Conservation (phyloP, 1,140 invertebrate genomes). For the Drosophila ercepeae region DNA sequence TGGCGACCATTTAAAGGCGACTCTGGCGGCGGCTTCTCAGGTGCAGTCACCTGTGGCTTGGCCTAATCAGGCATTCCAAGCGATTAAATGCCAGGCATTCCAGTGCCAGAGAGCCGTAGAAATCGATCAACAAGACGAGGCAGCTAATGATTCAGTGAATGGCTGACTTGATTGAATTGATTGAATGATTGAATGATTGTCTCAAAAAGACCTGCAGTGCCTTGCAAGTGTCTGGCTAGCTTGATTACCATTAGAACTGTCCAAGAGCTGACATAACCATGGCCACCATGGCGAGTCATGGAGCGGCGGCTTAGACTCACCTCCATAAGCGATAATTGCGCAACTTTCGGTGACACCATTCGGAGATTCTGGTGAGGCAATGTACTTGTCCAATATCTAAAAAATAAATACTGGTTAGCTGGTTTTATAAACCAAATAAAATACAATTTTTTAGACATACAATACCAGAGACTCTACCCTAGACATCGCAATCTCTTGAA, state of each 20-base stretch:
- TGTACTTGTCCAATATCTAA: background rate
- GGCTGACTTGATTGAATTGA: conserved; percentile 18
- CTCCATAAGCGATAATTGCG: conserved; percentile 11
- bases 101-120: conserved; percentile 5
- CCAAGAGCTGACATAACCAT: conserved; percentile 35
- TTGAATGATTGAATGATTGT: conserved; percentile 14
- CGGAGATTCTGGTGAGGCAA: conserved; percentile 9
- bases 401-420: background rate
- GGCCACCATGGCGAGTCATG: background rate
- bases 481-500: background rate
- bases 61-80: conserved; percentile 19
- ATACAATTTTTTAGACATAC: background rate
- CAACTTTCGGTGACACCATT: background rate
- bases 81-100: conserved; percentile 12
- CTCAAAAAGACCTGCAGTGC: background rate
- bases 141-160: background rate
- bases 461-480: background rate
- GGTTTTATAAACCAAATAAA: background rate
- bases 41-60: conserved; percentile 31
- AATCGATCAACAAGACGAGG: background rate
- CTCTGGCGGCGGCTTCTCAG: background rate
- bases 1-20: background rate
- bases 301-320: conserved; percentile 1
- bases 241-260: conserved; percentile 28
- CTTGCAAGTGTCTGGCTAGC: conserved; percentile 4